These are phyloP conservation scores for Ceratoteleas bidentatus DNA, from an alignment of 1,140 invertebrate genomes.

Conservation along the genomic window DNA sequence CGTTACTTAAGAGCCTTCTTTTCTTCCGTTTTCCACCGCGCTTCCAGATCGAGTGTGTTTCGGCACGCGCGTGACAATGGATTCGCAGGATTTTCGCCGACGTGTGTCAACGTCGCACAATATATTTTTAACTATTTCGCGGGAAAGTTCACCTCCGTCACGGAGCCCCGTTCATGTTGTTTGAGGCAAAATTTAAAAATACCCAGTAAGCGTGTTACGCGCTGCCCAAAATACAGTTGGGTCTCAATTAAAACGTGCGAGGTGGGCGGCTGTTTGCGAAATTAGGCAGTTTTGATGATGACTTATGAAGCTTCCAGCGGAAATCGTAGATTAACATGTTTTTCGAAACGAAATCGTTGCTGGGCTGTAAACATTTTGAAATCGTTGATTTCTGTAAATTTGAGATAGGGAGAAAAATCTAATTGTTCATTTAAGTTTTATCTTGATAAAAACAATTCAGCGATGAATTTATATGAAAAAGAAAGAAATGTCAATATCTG, in stretches of 20 bases:
- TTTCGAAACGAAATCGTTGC: background rate
- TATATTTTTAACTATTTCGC: constrained; percentile 51
- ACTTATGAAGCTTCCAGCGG: background rate
- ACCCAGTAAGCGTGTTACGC: constrained; percentile 22
- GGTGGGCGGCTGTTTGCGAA: constrained; percentile 13
- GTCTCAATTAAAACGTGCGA: constrained; percentile 26
- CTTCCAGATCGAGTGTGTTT: background rate
- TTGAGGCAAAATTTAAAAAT: constrained; percentile 53
- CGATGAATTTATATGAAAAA: no score
- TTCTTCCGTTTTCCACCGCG: background rate
- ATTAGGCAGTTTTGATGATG: constrained; percentile 26
- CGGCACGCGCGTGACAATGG: constrained; percentile 18
- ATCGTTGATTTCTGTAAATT: no score
- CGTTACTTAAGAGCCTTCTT: constrained; percentile 5
- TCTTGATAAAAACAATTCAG: background rate
- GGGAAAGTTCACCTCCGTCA: constrained; percentile 14
- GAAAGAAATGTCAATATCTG: no score
- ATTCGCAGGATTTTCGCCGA: constrained; percentile 33
- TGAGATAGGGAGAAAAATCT: no score
- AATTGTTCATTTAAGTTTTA: background rate
- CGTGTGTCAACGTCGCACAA: constrained; percentile 16
- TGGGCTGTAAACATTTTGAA: no score
- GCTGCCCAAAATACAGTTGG: constrained; percentile 18
- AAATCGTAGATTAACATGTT: background rate
- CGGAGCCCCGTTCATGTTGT: constrained; percentile 7